Percentiles rank a stretch among this genome's conserved stretches.
Evolutionary conservation across 2,888 invertebrate species (phyloP).

Genomic region (Priocnemis perturbator): DNA sequence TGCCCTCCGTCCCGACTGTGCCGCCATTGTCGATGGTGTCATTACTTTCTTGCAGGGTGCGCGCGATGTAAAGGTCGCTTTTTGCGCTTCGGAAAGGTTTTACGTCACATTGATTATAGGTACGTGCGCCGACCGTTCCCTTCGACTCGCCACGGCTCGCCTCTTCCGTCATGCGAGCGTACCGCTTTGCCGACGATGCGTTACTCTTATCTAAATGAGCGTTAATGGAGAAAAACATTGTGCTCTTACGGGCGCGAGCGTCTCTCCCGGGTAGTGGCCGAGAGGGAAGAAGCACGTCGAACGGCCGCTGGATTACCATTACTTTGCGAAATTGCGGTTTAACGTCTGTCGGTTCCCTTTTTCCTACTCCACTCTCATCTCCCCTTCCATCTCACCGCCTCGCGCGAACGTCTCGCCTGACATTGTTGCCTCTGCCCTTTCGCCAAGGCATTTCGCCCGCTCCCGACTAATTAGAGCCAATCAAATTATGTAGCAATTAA

Average conservation of each 20-base stretch:
- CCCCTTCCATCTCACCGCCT: not conserved
- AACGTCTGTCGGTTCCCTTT: no score
- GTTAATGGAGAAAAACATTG: conserved; percentile 32
- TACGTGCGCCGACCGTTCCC: conserved; percentile 5
- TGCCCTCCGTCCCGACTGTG: not conserved
- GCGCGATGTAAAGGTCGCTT: conserved; percentile 7
- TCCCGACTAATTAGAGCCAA: not conserved
- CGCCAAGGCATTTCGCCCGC: not conserved
- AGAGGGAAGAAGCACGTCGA: not conserved
- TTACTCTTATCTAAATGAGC: conserved; percentile 32
- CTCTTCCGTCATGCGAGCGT: not conserved
- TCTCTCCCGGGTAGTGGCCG: not conserved
- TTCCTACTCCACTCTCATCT: not conserved
- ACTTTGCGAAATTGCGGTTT: no score
- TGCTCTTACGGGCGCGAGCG: not conserved
- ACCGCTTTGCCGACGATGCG: conserved; percentile 4
- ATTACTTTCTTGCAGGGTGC: conserved; percentile 19
- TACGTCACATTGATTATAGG: conserved; percentile 25
- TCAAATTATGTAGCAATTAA: conserved; percentile 32
- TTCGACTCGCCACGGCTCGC: not conserved
- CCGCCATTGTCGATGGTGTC: not conserved
- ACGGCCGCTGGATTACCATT: no score
- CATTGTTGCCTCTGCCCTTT: not conserved
- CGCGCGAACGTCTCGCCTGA: not conserved
- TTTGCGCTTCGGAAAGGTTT: conserved; percentile 9